These are phyloP conservation scores for Platysteira castanea DNA, from an alignment of 2,113 vertebrate species.

Conservation along the genomic window DNA sequence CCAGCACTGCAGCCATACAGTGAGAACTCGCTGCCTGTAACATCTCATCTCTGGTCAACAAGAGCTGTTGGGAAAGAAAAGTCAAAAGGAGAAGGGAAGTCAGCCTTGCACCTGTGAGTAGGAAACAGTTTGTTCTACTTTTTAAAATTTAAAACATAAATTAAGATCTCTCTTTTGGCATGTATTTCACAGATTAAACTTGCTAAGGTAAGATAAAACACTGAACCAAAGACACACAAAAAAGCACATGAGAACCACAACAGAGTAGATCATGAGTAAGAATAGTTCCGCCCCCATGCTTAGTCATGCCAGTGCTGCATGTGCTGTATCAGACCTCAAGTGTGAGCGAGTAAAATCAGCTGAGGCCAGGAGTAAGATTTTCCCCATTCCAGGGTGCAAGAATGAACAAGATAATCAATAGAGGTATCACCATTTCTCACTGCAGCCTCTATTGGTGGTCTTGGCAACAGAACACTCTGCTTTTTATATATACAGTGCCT, in stretches of 20 bases:
- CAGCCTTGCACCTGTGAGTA: neutral
- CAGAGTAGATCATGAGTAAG: neutral
- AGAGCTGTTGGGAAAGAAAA: constrained; percentile 74
- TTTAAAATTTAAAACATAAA: neutral
- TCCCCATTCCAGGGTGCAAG: neutral
- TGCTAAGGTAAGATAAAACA: neutral
- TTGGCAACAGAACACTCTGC: neutral
- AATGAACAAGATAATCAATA: neutral
- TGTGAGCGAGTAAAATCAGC: neutral
- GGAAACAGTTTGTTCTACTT: neutral
- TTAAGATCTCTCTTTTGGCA: neutral
- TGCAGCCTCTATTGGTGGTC: neutral
- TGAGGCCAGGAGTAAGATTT: neutral
- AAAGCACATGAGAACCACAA: neutral
- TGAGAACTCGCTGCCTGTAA: constrained; percentile 86
- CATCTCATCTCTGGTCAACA: constrained; percentile 86
- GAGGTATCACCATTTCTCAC: neutral
- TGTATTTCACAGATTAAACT: neutral
- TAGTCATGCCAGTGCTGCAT: neutral
- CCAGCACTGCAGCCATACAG: constrained; percentile 83
- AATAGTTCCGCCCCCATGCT: neutral
- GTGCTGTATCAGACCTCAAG: neutral
- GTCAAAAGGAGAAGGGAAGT: neutral
- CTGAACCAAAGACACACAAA: neutral
- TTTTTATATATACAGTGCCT: neutral